A percentile compares a stretch with the other conserved stretches of the same genome.
Conservation (phyloP, 2,113 vertebrate genomes). For the Paraplagusia blochii region DNA sequence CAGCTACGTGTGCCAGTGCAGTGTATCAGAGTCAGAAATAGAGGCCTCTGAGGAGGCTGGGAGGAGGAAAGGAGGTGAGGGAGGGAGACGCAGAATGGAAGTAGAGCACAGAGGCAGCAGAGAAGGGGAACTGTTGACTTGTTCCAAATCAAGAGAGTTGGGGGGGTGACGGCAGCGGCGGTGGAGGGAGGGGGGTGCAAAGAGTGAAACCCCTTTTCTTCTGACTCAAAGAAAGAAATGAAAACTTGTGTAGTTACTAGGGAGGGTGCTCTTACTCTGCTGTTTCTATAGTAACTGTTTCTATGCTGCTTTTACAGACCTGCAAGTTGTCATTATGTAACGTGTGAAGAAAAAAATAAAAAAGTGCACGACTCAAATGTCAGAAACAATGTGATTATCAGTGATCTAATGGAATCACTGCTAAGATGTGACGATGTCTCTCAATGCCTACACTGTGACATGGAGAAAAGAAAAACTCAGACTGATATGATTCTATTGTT, state of each 20-base stretch:
- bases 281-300: constrained; percentile 74
- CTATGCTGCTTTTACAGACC: constrained; percentile 61
- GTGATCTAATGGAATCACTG: constrained; percentile 16
- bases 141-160: constrained; percentile 40
- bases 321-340: constrained; percentile 67
- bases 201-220: constrained; percentile 45
- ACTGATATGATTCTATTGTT: too few relatives aligned
- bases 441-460: too few relatives aligned
- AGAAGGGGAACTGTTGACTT: constrained; percentile 30
- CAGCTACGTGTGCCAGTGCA: constrained; percentile 28
- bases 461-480: too few relatives aligned
- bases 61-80: constrained; percentile 21
- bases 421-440: too few relatives aligned
- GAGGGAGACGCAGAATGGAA: constrained; percentile 37
- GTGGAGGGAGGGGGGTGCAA: constrained; percentile 11
- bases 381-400: constrained; percentile 49
- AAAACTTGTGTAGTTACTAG: constrained; percentile 67
- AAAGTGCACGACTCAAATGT: constrained; percentile 12
- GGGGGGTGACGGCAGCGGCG: neutral
- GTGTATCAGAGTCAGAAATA: constrained; percentile 44
- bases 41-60: constrained; percentile 32
- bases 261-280: constrained; percentile 67
- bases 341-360: constrained; percentile 18
- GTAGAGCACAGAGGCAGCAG: constrained; percentile 41
- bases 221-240: constrained; percentile 57